phyloP scores from a whole-genome alignment of 2,888 invertebrate species.

The Hermodice carunculata region DNA sequence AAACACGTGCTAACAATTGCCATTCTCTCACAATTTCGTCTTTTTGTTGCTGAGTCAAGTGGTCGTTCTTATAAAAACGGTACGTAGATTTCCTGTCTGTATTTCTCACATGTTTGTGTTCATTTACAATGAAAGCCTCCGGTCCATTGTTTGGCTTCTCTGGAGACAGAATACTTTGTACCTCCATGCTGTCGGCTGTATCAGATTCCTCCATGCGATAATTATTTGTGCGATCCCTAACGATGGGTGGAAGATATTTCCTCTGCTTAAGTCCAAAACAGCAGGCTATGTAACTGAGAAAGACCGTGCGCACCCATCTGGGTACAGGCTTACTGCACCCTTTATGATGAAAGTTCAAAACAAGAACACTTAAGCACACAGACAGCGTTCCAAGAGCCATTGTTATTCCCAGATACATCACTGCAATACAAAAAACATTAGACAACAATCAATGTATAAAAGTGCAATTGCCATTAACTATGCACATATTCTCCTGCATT shows the following conservation, averaged over 20 bases:
- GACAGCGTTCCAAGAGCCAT: slow-evolving; percentile 39
- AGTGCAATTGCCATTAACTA: no score
- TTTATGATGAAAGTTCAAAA: slow-evolving; percentile 37
- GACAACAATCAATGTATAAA: no score
- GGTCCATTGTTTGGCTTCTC: no score
- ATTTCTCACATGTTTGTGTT: no score
- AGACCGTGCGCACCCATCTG: slow-evolving; percentile 30
- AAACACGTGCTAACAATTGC: no score
- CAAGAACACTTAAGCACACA: slow-evolving; percentile 38
- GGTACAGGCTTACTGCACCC: slow-evolving; percentile 29
- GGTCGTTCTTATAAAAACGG: no score
- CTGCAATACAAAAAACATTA: slow-evolving; percentile 27
- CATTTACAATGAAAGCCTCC: no score
- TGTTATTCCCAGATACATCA: slow-evolving; percentile 36
- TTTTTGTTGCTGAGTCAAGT: no score
- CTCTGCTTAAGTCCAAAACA: slow-evolving; percentile 13
- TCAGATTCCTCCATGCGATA: background rate
- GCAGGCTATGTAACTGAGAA: slow-evolving; percentile 27
- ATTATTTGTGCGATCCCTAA: background rate
- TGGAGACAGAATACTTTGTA: slow-evolving; percentile 12
- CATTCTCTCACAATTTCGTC: no score
- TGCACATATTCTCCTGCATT: no score
- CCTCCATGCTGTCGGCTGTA: slow-evolving; percentile 14
- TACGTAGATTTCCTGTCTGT: no score
- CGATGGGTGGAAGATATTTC: background rate